phyloP scores from a whole-genome alignment of 1,140 invertebrate species.

The Chironomus striatipennis region DNA sequence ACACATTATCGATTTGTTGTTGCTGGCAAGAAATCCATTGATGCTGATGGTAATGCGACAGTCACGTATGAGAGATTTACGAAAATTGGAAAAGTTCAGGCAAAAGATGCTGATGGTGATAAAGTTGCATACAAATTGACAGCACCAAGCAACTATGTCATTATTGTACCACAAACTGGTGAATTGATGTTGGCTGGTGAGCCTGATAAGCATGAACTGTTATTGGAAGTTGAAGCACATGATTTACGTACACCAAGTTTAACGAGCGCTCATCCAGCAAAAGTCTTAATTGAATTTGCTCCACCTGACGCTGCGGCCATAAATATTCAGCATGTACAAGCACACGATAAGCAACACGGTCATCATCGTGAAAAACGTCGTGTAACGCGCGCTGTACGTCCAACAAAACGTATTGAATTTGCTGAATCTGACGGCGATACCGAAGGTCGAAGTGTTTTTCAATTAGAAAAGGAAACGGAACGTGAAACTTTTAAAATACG shows the following conservation, averaged over 20 bases:
- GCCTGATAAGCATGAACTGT: constrained; percentile 55
- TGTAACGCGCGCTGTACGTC: constrained; percentile 77
- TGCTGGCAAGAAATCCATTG: constrained; percentile 46
- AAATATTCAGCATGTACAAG: constrained; percentile 40
- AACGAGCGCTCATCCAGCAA: constrained; percentile 57
- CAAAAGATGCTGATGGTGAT: constrained; percentile 79
- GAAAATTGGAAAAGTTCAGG: constrained; percentile 69
- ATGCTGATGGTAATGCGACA: constrained; percentile 44
- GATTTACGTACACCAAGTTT: constrained; percentile 64
- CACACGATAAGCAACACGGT: constrained; percentile 43
- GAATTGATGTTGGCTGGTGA: constrained; percentile 73
- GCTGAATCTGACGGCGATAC: constrained; percentile 82
- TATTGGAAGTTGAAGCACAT: constrained; percentile 68
- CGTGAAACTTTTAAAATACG: constrained; percentile 87
- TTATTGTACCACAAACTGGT: constrained; percentile 86
- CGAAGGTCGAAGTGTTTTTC: constrained; percentile 80
- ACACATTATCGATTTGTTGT: constrained; percentile 70
- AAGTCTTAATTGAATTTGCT: constrained; percentile 65
- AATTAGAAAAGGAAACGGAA: constrained; percentile 84
- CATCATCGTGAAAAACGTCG: constrained; percentile 66
- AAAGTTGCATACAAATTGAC: constrained; percentile 71
- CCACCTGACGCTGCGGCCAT: constrained; percentile 44
- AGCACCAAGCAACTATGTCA: constrained; percentile 66
- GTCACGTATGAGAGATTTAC: constrained; percentile 64
- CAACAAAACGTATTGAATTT: constrained; percentile 86